Percentiles rank a stretch among this genome's conserved stretches.
phyloP scores from a whole-genome alignment of 1,140 invertebrate genomes.

The Conus ventricosus region DNA sequence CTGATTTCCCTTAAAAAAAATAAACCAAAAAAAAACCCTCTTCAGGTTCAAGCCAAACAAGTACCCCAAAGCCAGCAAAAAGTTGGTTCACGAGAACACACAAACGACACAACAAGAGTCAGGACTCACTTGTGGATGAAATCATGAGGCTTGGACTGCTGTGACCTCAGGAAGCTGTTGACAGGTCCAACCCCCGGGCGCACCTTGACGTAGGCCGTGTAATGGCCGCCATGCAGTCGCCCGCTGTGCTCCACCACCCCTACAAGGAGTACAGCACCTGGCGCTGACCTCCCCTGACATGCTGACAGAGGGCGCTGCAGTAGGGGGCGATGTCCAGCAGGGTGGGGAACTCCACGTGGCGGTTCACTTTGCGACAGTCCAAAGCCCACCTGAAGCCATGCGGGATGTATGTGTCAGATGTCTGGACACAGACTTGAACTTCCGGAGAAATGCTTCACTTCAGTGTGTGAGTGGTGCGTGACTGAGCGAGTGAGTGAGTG shows the following conservation, averaged over 20 bases:
- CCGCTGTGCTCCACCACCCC: conserved; percentile 97
- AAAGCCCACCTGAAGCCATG: conserved; percentile 76
- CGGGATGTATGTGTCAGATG: no score
- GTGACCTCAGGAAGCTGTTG: conserved; percentile 66
- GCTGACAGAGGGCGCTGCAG: conserved; percentile 86
- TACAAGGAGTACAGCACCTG: conserved; percentile 92
- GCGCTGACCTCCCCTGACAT: conserved; percentile 65
- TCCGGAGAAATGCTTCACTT: no score
- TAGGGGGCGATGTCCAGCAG: conserved; percentile 92
- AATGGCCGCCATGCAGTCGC: conserved; percentile 92
- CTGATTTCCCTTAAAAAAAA: no score
- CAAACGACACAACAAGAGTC: no score
- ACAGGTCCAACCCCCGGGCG: conserved; percentile 66
- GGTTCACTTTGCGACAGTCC: conserved; percentile 86
- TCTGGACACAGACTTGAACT: background rate
- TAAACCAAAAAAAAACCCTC: no score
- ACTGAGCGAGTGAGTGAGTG: no score
- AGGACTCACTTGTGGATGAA: conserved; percentile 54
- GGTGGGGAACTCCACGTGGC: conserved; percentile 91
- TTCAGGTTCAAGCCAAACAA: no score
- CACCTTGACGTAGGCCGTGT: conserved; percentile 89
- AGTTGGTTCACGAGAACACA: no score
- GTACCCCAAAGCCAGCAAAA: no score
- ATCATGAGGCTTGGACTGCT: conserved; percentile 60
- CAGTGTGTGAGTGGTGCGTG: no score